Evolutionary conservation across 2,113 vertebrate genomes (phyloP), one percentile per base, ranked within the genome.

Genomic region (Parus major): DNA sequence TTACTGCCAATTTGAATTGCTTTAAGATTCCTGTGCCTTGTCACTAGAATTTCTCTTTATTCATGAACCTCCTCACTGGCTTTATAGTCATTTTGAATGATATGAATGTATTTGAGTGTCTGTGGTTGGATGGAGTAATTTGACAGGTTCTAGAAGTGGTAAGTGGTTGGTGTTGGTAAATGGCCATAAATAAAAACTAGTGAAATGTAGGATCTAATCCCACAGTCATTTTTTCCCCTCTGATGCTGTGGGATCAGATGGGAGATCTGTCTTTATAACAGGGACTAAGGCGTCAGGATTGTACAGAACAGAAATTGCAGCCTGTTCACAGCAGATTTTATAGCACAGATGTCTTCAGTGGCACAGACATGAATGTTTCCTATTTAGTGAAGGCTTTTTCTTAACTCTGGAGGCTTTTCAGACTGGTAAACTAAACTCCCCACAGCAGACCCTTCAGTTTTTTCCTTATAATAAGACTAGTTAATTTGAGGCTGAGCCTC

Each of bases 321-420:
- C 68, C 73, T 86, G 57, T 83, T 93, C 69, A 39, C 55, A 92
- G 57, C 76, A 93, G 84, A 87, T 95, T 91, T 94, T 79, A 18
- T 50, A 86, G 69, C 82, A 61, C 47, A 63, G 63, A 35, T 92
- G 56, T 91, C 81, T 86, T 78, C 61, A 56, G 44, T 36, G 82
- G 53, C 73, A 68, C 65, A 82, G 53, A 47, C 5, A 0, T 12
- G 20, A 65, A 73, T 27, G 59, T 50, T 77, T 76, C 71, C 16
- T 88, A 12, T 86, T 88, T 93, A 90, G n/a, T 61, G 39, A 61
- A 78, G 82, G 18, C 21, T 46, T 80, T 75, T 79, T 80, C 55
- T 81, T 76, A 49, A 65, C 25, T 49, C 23, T 49, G 46, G 57
- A 88, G 90, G 11, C n/a, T 86, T 77, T 84, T 86, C 60, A 75